phyloP scores from a whole-genome alignment of 2,113 vertebrate genomes.

The Hippocampus guttulatus region DNA sequence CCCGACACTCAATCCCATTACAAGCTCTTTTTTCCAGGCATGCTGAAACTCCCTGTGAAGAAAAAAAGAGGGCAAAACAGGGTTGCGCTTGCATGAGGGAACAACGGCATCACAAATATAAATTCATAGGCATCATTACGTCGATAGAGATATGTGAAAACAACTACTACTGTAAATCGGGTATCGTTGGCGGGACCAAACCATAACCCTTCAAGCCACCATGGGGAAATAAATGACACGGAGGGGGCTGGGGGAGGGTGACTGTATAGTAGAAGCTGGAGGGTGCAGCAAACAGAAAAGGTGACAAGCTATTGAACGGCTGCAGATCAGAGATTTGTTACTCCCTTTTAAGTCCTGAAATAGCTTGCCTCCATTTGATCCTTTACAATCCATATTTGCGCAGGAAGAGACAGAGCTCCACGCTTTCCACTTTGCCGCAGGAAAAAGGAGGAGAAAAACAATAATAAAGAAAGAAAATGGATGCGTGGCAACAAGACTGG shows the following conservation, averaged over 20 bases:
- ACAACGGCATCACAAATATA: neutral
- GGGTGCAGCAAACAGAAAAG: slow-evolving; percentile 15
- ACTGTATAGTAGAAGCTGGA: neutral
- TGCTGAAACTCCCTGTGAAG: neutral
- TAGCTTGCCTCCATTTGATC: slow-evolving; percentile 26
- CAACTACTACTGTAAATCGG: neutral
- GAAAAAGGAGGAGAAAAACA: neutral
- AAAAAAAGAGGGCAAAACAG: neutral
- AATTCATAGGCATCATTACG: neutral
- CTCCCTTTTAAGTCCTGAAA: slow-evolving; percentile 34
- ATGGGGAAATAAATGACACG: slow-evolving; percentile 17
- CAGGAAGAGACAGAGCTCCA: slow-evolving; percentile 6
- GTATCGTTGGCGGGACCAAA: neutral
- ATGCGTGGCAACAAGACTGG: neutral
- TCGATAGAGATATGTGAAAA: neutral
- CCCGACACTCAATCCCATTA: neutral
- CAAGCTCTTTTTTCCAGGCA: neutral
- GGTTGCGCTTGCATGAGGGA: neutral
- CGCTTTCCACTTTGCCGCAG: slow-evolving; percentile 7
- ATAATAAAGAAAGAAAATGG: neutral
- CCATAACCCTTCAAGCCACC: neutral
- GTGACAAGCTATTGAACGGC: slow-evolving; percentile 32
- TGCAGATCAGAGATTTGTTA: slow-evolving; percentile 30
- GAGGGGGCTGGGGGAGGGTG: neutral
- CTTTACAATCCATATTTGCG: slow-evolving; percentile 23